These are phyloP conservation scores for Caenorhabditis remanei DNA, from an alignment of 1,140 invertebrate genomes.

Conservation along the genomic window DNA sequence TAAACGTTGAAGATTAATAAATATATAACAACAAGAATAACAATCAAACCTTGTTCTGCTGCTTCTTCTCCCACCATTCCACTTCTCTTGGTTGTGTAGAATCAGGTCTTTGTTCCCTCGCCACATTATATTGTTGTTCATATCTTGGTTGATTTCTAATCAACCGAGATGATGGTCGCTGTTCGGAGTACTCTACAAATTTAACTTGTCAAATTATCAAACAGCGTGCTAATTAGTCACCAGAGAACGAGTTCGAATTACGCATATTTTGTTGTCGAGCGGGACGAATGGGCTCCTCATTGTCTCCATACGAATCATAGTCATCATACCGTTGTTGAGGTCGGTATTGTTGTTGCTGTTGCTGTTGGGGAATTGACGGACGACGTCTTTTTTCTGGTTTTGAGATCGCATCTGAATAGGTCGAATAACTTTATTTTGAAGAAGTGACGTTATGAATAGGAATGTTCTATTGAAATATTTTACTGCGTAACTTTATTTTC, in stretches of 20 bases:
- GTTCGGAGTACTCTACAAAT: constrained; percentile 22
- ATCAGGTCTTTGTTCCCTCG: constrained; percentile 32
- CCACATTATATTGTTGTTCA: constrained; percentile 23
- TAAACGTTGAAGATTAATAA: neutral
- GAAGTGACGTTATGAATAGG: neutral
- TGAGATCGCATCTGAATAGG: constrained; percentile 13
- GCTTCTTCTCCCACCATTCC: constrained; percentile 64
- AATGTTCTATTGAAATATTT: neutral
- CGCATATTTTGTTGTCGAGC: neutral
- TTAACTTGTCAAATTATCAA: neutral
- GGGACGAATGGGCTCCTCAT: constrained; percentile 22
- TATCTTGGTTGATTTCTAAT: constrained; percentile 46
- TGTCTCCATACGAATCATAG: constrained; percentile 5
- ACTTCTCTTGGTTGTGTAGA: constrained; percentile 44
- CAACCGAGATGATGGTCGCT: neutral
- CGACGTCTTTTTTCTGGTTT: constrained; percentile 21
- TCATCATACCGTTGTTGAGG: neutral
- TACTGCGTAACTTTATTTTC: neutral
- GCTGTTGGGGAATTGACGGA: neutral
- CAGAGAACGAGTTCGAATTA: constrained; percentile 15
- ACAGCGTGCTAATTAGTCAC: neutral
- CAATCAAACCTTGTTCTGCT: constrained; percentile 24
- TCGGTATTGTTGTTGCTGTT: neutral
- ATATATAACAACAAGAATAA: neutral
- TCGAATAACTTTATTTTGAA: neutral